Evolutionary conservation across 2,113 vertebrate genomes (phyloP), one percentile per base, ranked within the genome.

Genomic region (Heptranchias perlo): DNA sequence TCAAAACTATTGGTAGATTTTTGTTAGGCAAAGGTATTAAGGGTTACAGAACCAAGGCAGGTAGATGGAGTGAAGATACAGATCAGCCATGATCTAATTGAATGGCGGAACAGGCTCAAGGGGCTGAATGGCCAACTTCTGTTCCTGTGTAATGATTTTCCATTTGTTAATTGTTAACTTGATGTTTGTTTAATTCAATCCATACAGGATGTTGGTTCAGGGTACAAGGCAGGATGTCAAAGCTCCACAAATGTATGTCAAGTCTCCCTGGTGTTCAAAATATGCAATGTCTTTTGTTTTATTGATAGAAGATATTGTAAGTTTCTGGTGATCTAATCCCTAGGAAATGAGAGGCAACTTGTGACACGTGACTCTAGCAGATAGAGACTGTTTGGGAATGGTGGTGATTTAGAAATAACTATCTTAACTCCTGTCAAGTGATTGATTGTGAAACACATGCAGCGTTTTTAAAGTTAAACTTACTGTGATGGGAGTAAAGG

Each of bases 101-200:
- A 54, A 31, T 58, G 52, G 5, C 31, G 31, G 69, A 35, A 7
- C 69, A 82, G 39, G 76, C 4, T 44, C 4, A n/a, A n/a, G 16
- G n/a, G n/a, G 61, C 35, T 7, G 16, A 93, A 62, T 67, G 25
- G 23, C 13, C n/a, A n/a, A n/a, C n/a, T n/a, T n/a, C n/a, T n/a
- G n/a, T n/a, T n/a, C n/a, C 44, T 14, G 49, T 31, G 44, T 35
- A 69, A 69, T 31, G 44, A 49, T 95, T 95, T 95, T 95, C 44
- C 64, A 73, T 49, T 69, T 73, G 94, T 95, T 62, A 95, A 69
- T 49, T 95, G 65, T 95, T 95, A 95, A 95, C 47, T 39, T 69
- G 44, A 95, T 35, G 39, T 49, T 67, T 95, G 44, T 52, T 69
- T 52, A 95, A 69, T 69, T 95, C 65, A 49, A 69, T 67, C 44